These are phyloP conservation scores for Crioceris asparagi DNA, from an alignment of 2,888 invertebrate genomes.

Conservation along the genomic window DNA sequence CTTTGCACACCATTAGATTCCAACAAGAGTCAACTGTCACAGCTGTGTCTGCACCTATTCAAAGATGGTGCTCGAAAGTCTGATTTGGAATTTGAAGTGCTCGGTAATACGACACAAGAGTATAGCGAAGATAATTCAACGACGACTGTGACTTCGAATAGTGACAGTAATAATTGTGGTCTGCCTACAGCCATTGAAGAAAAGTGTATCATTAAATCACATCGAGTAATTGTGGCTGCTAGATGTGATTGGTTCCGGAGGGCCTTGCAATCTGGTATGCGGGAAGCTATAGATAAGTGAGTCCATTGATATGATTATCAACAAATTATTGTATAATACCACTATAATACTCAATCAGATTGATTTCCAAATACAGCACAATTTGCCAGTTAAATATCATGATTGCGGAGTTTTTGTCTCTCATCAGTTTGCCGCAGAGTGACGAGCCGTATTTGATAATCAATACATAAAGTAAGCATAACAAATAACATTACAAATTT, in stretches of 20 bases:
- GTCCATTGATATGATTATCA: too few species aligned
- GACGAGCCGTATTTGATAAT: too few species aligned
- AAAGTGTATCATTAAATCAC: slow-evolving; percentile 42
- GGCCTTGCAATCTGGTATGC: slow-evolving; percentile 58
- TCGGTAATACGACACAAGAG: slow-evolving; percentile 23
- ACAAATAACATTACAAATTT: too few species aligned
- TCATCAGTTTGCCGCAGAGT: too few species aligned
- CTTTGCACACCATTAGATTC: slow-evolving; percentile 50
- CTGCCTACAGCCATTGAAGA: too few species aligned
- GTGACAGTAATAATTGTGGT: slow-evolving; percentile 10
- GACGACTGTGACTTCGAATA: too few species aligned
- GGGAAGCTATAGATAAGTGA: slow-evolving; percentile 57
- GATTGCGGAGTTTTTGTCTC: too few species aligned
- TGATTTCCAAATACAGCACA: too few species aligned
- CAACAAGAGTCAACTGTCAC: slow-evolving; percentile 45
- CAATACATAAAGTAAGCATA: too few species aligned
- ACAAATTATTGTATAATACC: too few species aligned
- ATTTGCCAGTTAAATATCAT: not conserved
- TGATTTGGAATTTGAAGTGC: slow-evolving; percentile 57
- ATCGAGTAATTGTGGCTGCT: slow-evolving; percentile 55
- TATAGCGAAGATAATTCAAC: slow-evolving; percentile 12
- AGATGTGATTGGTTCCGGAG: slow-evolving; percentile 60
- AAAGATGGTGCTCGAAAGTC: slow-evolving; percentile 44
- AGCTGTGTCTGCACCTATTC: slow-evolving; percentile 46
- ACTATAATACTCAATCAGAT: too few species aligned